A percentile compares a stretch with the other conserved stretches of the same genome.
phyloP scores from a whole-genome alignment of 2,888 invertebrate species.

The Mesoligia furuncula region DNA sequence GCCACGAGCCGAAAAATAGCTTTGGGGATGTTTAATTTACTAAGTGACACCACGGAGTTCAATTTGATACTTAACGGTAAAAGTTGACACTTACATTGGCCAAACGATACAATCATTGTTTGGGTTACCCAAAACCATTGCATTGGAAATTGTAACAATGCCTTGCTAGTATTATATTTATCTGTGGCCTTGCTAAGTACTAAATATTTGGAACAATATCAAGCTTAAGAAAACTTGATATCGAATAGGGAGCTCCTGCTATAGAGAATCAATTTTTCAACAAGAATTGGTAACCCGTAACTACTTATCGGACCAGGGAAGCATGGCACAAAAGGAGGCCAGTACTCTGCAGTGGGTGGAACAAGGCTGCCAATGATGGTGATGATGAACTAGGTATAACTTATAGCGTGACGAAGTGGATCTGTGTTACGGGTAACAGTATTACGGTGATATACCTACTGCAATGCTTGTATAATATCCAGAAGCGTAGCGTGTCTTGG shows the following conservation, averaged over 20 bases:
- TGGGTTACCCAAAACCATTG: not conserved
- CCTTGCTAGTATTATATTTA: too few relatives aligned
- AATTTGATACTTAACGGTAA: not conserved
- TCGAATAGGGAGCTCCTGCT: not conserved
- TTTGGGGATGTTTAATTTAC: not conserved
- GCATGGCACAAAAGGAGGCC: not conserved
- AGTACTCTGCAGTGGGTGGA: too few relatives aligned
- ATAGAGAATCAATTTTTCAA: not conserved
- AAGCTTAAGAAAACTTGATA: not conserved
- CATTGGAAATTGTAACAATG: slow-evolving; percentile 13
- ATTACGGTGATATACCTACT: too few relatives aligned
- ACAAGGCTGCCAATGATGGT: not conserved
- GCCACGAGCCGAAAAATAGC: not conserved
- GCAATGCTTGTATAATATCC: too few relatives aligned
- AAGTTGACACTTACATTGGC: not conserved
- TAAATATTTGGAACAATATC: slow-evolving; percentile 8
- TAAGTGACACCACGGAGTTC: not conserved
- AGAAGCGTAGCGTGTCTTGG: too few relatives aligned
- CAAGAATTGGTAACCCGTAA: not conserved
- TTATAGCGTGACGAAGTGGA: not conserved
- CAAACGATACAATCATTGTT: slow-evolving; percentile 1
- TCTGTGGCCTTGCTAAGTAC: too few relatives aligned
- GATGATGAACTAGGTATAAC: not conserved
- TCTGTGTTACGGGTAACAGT: not conserved
- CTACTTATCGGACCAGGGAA: not conserved